These are phyloP conservation scores for Lochmaea crataegi DNA, from an alignment of 2,888 invertebrate species.

Conservation along the genomic window DNA sequence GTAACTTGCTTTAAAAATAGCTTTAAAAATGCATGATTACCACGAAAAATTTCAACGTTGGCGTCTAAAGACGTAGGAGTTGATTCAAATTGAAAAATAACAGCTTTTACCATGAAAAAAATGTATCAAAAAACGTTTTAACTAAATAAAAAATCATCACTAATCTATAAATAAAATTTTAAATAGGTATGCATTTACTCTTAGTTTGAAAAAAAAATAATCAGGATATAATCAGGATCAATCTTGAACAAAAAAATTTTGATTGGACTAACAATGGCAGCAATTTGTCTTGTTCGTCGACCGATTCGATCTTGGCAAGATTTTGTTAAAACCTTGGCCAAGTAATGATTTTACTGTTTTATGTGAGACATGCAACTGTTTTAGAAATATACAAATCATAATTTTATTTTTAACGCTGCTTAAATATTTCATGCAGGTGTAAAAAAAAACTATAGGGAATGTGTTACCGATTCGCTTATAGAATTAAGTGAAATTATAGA, in stretches of 20 bases:
- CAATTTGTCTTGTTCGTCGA: background rate
- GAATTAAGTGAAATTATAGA: background rate
- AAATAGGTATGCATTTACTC: no score
- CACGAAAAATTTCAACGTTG: constrained; percentile 41
- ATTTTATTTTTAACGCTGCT: background rate
- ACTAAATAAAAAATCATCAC: no score
- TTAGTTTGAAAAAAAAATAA: no score
- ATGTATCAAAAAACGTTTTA: background rate
- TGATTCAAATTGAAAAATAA: constrained; percentile 29
- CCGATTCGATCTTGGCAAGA: background rate
- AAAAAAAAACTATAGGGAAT: background rate
- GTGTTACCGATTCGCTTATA: background rate
- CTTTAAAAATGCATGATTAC: constrained; percentile 40
- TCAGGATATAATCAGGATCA: no score
- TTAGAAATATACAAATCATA: background rate
- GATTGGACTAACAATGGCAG: no score
- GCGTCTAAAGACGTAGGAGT: constrained; percentile 40
- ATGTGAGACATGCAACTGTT: background rate
- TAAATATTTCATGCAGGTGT: background rate
- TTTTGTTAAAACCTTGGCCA: background rate
- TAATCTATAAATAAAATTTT: no score
- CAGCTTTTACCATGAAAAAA: constrained; percentile 24
- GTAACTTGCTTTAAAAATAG: constrained; percentile 41
- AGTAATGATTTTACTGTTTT: background rate
- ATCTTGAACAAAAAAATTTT: no score